phyloP scores from a whole-genome alignment of 1,140 invertebrate species.

The Asbolus verrucosus region DNA sequence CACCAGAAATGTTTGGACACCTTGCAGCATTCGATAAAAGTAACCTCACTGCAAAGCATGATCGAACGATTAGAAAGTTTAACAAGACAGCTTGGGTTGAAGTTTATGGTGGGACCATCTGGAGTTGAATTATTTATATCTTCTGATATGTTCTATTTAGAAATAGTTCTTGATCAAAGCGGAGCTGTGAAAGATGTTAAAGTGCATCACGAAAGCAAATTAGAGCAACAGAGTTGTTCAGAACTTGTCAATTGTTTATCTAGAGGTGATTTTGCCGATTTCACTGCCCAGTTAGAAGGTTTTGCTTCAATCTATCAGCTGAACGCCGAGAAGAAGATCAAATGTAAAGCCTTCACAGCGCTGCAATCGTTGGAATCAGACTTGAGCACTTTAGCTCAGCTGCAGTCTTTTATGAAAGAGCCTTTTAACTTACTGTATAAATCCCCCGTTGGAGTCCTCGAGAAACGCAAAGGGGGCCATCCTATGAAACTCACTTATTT shows the following conservation, averaged over 20 bases:
- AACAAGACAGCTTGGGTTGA: conserved; percentile 86
- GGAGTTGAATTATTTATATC: conserved; percentile 90
- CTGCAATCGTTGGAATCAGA: conserved; percentile 93
- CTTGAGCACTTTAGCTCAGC: conserved; percentile 84
- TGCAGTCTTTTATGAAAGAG: conserved; percentile 83
- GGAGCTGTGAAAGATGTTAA: conserved; percentile 93
- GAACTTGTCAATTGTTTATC: conserved; percentile 86
- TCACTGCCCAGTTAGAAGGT: conserved; percentile 89
- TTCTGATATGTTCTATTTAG: conserved; percentile 97
- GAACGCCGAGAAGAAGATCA: conserved; percentile 94
- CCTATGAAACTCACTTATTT: conserved; percentile 96
- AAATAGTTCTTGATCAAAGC: conserved; percentile 79
- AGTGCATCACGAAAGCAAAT: conserved; percentile 87
- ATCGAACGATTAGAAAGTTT: conserved; percentile 93
- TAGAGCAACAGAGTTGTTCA: conserved; percentile 82
- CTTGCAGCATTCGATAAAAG: conserved; percentile 94
- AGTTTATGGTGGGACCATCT: conserved; percentile 78
- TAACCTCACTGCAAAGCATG: conserved; percentile 89
- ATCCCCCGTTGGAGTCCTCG: conserved; percentile 87
- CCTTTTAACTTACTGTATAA: conserved; percentile 90
- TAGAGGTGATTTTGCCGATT: conserved; percentile 90
- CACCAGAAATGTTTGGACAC: conserved; percentile 92
- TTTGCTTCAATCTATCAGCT: conserved; percentile 93
- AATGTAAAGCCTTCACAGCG: conserved; percentile 92
- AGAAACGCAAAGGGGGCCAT: conserved; percentile 83